Conservation (phyloP, 2,888 invertebrate genomes). For the Digitonthophagus gazella region DNA sequence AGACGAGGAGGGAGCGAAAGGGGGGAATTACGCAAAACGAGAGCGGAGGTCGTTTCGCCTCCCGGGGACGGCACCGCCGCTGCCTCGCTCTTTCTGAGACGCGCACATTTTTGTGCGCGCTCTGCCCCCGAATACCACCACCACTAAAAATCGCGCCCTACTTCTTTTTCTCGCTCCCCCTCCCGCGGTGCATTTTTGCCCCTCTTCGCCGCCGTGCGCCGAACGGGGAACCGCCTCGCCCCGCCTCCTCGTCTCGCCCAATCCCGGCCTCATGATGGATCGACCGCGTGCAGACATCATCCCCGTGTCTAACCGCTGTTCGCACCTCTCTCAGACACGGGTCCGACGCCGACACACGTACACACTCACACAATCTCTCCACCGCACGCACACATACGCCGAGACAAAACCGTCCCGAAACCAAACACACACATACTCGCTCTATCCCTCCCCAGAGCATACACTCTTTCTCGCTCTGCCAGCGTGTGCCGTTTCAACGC, state of each 20-base stretch:
- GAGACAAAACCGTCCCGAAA: background rate
- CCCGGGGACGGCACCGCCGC: conserved; percentile 46
- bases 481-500: conserved; percentile 1
- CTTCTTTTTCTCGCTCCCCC: conserved; percentile 50
- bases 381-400: background rate
- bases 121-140: conserved; percentile 51
- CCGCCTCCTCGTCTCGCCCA: conserved; percentile 52
- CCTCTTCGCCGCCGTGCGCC: conserved; percentile 54
- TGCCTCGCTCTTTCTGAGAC: conserved; percentile 50
- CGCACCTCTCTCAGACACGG: conserved; percentile 44
- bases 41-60: conserved; percentile 41
- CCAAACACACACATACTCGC: conserved; percentile 9
- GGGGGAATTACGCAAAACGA: conserved; percentile 24
- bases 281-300: conserved; percentile 48
- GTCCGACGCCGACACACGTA: conserved; percentile 35
- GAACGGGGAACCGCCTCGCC: conserved; percentile 53
- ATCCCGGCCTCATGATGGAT: conserved; percentile 50
- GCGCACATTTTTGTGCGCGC: conserved; percentile 47
- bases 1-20: conserved; percentile 21
- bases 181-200: conserved; percentile 51
- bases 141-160: conserved; percentile 54
- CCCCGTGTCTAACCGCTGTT: conserved; percentile 44
- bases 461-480: conserved; percentile 7
- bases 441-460: background rate
- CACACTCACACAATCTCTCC: background rate